Conservation (phyloP, 2,888 invertebrate species). For the Amphipyra berbera region DNA sequence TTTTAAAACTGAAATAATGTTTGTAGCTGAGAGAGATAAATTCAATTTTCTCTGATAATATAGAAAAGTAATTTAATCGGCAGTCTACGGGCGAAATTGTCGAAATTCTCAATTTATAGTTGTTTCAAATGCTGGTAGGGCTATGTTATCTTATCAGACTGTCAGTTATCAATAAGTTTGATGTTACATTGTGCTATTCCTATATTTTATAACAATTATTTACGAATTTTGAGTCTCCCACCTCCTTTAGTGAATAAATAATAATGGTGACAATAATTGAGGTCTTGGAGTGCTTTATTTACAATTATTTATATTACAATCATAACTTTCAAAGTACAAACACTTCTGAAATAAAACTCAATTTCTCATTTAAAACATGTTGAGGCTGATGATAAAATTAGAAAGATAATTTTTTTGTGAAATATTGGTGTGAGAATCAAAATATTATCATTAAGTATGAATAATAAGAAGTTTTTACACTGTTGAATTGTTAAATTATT, state of each 20-base stretch:
- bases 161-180: conserved; percentile 63
- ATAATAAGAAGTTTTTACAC: not conserved
- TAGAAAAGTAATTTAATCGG: not conserved
- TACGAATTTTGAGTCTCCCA: conserved; percentile 1
- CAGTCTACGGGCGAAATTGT: conserved; percentile 3
- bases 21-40: conserved; percentile 21
- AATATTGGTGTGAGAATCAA: not conserved
- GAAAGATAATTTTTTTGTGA: conserved; percentile 7
- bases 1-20: conserved; percentile 61
- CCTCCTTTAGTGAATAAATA: not conserved
- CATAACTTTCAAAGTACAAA: conserved; percentile 9
- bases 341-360: not conserved
- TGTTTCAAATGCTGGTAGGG: conserved; percentile 39
- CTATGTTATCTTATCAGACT: conserved; percentile 67
- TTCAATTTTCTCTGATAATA: conserved; percentile 15
- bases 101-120: conserved; percentile 8
- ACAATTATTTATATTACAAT: too few relatives aligned
- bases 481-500: not conserved
- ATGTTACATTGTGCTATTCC: conserved; percentile 37
- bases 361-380: not conserved
- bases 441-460: not conserved
- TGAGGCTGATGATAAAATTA: conserved; percentile 14
- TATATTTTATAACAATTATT: conserved; percentile 17
- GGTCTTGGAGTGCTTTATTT: conserved; percentile 35
- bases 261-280: not conserved